phyloP scores from a whole-genome alignment of 2,888 invertebrate genomes.

The Oscheius onirici region DNA sequence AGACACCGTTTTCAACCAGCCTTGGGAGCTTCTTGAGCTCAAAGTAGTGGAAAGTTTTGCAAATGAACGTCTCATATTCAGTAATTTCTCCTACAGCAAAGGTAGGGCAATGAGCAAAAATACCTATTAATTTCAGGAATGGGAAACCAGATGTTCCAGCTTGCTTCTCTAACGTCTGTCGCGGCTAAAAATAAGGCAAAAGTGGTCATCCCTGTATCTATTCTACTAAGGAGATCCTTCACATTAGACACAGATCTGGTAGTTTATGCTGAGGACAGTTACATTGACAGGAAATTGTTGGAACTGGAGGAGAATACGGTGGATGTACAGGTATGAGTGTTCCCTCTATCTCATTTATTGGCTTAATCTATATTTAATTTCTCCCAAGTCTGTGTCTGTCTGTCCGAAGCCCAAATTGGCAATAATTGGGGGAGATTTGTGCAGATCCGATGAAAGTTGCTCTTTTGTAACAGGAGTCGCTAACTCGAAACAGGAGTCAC shows the following conservation, averaged over 20 bases:
- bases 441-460: too few species aligned
- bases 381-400: too few species aligned
- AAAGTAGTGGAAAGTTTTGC: neutral
- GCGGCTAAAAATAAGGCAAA: constrained; percentile 48
- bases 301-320: neutral
- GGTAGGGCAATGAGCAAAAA: constrained; percentile 7
- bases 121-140: constrained; percentile 53
- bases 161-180: constrained; percentile 57
- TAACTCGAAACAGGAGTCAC: too few species aligned
- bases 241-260: constrained; percentile 15
- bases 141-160: constrained; percentile 70
- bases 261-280: constrained; percentile 7
- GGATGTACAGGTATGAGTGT: constrained; percentile 11
- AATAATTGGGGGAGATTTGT: too few species aligned
- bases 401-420: too few species aligned
- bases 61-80: constrained; percentile 8
- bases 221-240: constrained; percentile 42
- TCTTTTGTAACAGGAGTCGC: too few species aligned
- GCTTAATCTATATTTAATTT: too few species aligned
- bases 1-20: constrained; percentile 29
- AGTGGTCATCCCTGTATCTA: constrained; percentile 57
- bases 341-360: too few species aligned
- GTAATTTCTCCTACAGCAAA: constrained; percentile 31
- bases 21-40: constrained; percentile 19
- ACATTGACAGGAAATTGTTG: neutral